A percentile compares a stretch with the other conserved stretches of the same genome.
These are phyloP conservation scores for Apteryx mantelli DNA, from an alignment of 2,113 vertebrate species.

Conservation along the genomic window DNA sequence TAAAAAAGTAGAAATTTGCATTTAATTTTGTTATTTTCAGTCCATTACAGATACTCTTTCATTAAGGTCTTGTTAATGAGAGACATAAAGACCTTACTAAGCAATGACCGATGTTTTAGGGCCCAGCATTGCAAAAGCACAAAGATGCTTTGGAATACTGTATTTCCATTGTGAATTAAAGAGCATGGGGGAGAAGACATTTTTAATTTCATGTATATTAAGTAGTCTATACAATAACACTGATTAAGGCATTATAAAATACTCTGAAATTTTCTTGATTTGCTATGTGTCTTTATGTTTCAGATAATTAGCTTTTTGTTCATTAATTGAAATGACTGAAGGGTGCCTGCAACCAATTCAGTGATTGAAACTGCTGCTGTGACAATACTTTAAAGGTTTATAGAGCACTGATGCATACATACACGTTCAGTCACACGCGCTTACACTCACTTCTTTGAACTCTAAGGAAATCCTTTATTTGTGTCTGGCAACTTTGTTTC, in stretches of 20 bases:
- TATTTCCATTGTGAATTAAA: not conserved
- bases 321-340: not conserved
- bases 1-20: not conserved
- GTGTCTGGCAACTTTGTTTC: slow-evolving; percentile 25
- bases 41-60: not conserved
- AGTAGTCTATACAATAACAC: not conserved
- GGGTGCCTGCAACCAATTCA: not conserved
- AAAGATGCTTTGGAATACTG: not conserved
- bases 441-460: not conserved
- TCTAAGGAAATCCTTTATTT: slow-evolving; percentile 35
- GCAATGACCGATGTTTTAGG: not conserved
- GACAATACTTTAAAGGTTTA: not conserved
- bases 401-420: not conserved
- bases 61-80: not conserved
- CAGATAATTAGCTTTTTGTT: slow-evolving; percentile 6
- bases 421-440: not conserved
- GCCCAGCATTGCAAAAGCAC: not conserved
- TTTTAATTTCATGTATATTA: not conserved
- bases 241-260: not conserved
- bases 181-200: not conserved
- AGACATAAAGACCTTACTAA: not conserved
- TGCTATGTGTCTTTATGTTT: not conserved
- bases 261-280: not conserved
- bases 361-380: slow-evolving; percentile 32
- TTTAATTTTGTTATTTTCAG: not conserved